Conservation (phyloP, 2,113 vertebrate species). For the Brachionichthys hirsutus region DNA sequence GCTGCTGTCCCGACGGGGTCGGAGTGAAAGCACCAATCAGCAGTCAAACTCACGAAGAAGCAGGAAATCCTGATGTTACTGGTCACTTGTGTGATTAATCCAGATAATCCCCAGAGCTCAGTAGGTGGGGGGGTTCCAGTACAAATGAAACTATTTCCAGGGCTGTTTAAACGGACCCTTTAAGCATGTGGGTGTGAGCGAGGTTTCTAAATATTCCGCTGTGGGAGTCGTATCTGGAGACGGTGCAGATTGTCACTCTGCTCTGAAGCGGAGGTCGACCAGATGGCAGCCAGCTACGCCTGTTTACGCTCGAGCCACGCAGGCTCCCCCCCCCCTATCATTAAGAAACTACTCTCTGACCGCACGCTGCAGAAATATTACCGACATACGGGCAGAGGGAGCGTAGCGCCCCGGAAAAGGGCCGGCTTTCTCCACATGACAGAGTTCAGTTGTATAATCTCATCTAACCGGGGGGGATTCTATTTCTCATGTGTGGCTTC, state of each 20-base stretch:
- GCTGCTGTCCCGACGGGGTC: too few species aligned
- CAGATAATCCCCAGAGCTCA: too few species aligned
- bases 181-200: not conserved
- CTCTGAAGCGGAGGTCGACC: conserved; percentile 56
- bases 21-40: too few species aligned
- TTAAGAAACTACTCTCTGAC: conserved; percentile 54
- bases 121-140: too few species aligned
- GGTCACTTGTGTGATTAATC: too few species aligned
- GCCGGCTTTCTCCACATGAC: conserved; percentile 32
- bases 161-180: not conserved
- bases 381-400: conserved; percentile 42
- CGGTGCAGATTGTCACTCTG: conserved; percentile 12
- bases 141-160: too few species aligned
- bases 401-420: conserved; percentile 5
- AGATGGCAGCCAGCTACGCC: conserved; percentile 61
- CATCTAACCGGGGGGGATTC: conserved; percentile 6
- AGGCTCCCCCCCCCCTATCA: conserved; percentile 61
- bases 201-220: conserved; percentile 5
- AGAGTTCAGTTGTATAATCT: conserved; percentile 13
- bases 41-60: too few species aligned
- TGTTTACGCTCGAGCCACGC: conserved; percentile 47
- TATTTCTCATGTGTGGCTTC: conserved; percentile 17
- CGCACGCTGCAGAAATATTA: conserved; percentile 58
- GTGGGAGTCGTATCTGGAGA: conserved; percentile 21
- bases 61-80: too few species aligned